These are phyloP conservation scores for Siniperca undulata DNA, from an alignment of 2,797 vertebrate species.

Conservation along the genomic window DNA sequence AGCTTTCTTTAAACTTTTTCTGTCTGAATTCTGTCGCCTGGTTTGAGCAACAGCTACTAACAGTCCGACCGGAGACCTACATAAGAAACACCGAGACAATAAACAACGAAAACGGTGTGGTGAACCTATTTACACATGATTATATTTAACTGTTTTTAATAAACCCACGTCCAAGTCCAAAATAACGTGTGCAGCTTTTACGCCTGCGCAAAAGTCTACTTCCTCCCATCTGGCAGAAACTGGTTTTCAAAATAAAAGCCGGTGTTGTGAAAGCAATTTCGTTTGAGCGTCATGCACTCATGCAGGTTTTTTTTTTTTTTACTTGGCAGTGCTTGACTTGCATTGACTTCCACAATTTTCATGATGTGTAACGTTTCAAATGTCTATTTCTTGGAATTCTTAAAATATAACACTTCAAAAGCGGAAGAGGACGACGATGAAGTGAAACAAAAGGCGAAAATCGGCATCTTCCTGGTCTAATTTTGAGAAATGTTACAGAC, in stretches of 20 bases:
- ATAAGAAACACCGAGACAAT: accelerated
- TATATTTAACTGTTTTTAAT: background rate
- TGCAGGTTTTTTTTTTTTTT: background rate
- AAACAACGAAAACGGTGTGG: background rate
- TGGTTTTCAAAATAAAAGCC: constrained; percentile 66
- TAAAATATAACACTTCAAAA: background rate
- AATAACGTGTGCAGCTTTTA: constrained; percentile 29
- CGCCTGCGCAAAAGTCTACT: constrained; percentile 40
- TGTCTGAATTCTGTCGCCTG: accelerated
- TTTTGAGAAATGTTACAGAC: background rate
- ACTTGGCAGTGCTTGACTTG: background rate
- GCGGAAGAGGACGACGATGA: too few relatives aligned
- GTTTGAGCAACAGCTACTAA: background rate
- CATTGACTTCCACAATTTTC: background rate
- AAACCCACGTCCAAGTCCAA: constrained; percentile 6
- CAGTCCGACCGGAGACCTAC: background rate
- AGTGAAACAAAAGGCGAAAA: too few relatives aligned
- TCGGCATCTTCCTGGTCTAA: too few relatives aligned
- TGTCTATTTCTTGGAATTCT: background rate
- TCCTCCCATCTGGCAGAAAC: accelerated
- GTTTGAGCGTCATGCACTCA: background rate
- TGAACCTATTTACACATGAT: background rate
- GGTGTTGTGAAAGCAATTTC: too few relatives aligned
- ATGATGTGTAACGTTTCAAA: background rate
- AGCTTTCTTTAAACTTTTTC: constrained; percentile 6